Evolutionary conservation across 1,140 invertebrate species (phyloP).

Genomic region (Drosophila yakuba): DNA sequence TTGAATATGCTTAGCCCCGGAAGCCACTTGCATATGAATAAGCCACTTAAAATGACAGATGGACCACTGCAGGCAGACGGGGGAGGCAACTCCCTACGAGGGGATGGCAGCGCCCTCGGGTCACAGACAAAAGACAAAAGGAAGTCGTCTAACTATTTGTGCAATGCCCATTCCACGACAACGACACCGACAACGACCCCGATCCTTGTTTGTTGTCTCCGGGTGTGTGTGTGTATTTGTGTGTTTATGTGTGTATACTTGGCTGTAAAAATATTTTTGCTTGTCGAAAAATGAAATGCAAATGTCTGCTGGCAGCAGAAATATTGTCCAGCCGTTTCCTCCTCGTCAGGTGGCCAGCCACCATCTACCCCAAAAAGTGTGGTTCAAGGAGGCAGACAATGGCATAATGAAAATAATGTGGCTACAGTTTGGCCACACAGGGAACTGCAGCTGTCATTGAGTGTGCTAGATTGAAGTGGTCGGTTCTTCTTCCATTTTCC

Average conservation of each 20-base stretch:
- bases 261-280: slow-evolving; percentile 67
- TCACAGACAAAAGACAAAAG: slow-evolving; percentile 71
- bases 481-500: background rate
- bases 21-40: slow-evolving; percentile 83
- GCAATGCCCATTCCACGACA: slow-evolving; percentile 39
- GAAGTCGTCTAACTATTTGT: slow-evolving; percentile 78
- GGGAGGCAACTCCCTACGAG: background rate
- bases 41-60: slow-evolving; percentile 83
- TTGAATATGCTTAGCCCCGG: slow-evolving; percentile 82
- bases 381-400: slow-evolving; percentile 55
- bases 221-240: slow-evolving; percentile 7
- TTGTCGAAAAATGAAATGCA: slow-evolving; percentile 80
- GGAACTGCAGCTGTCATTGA: slow-evolving; percentile 75
- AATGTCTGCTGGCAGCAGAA: slow-evolving; percentile 68
- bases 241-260: slow-evolving; percentile 23
- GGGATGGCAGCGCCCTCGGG: slow-evolving; percentile 38
- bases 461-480: slow-evolving; percentile 52
- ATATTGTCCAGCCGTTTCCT: slow-evolving; percentile 49
- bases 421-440: slow-evolving; percentile 61
- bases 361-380: slow-evolving; percentile 8
- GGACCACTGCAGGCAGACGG: slow-evolving; percentile 55
- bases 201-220: slow-evolving; percentile 24
- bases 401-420: slow-evolving; percentile 78
- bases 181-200: slow-evolving; percentile 1
- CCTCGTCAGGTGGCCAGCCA: slow-evolving; percentile 27